Evolutionary conservation across 2,888 invertebrate genomes (phyloP), one percentile per base, ranked within the genome.

Genomic region (Xestia sexstrigata): DNA sequence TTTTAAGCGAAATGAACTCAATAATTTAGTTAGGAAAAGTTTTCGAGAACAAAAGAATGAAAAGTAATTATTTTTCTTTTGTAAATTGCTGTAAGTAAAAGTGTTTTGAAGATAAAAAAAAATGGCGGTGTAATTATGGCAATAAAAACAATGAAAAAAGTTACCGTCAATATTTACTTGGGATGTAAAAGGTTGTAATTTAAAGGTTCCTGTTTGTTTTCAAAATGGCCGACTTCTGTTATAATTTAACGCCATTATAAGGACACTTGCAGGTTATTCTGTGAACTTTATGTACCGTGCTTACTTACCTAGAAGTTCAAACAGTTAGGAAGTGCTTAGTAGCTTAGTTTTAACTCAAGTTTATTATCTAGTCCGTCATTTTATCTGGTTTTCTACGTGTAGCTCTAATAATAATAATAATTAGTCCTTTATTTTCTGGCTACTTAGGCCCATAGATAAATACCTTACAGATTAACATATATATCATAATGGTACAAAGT

Each of bases 1-100:
- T 78, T 85, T 78, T 75, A 81, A 84, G 49, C 73, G 35, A 45
- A 81, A 77, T 47, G n/a, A 75, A 81, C 60, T 55, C 73, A 68
- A 58, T 66, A 62, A 81, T 76, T 85, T 65, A 60, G 63, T 76
- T 70, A 65, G 8, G 26, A 81, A 66, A 83, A 74, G n/a, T 75
- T 74, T 75, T 69, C 4, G 58, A 26, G 72, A 55, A 60, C 49
- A 79, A 86, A 86, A 86, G 49, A 70, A 65, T 73, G 13, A 35
- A 76, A 74, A 78, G 78, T 76, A 76, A 83, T 83, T 76, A 76
- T 83, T 65, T 62, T 85, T 78, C 66, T 71, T 83, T 81, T 66
- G 49, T 68, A 65, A 83, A 83, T 49, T 74, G 70, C 45, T 68
- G 30, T 65, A 72, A 74, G n/a, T 65, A 72, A 74, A 85, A 81